Base-by-base conservation (phyloP, 2,113 vertebrate species). In the Polypterus senegalus region DNA sequence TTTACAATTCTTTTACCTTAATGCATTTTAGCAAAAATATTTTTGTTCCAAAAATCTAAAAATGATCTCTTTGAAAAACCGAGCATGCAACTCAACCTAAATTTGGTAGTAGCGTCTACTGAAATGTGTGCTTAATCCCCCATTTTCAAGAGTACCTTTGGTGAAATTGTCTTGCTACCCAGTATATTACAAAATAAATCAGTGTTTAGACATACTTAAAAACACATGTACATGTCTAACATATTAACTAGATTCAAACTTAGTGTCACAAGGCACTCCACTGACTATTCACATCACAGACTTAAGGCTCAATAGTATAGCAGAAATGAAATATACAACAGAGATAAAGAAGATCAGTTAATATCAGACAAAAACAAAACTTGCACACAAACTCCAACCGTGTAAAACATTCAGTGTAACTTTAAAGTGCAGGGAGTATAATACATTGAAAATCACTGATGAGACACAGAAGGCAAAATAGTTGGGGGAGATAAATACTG, bases 351-450 rank as follows among this genome's bases (percentile, higher is more conserved):
- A 5, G 4, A 8, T 27, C 46, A 7, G 5, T 11, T 44, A 5
- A 57, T 44, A 57, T 7, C 46, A 6, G 10, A 7, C 46, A 44
- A 45, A 45, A 44, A 6, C 8, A 7, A 51, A 9, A 51, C 43
- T 27, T 6, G 6, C 27, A 11, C 56, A 44, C 9, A 27, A 27
- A 4, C 27, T 57, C 27, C 46, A 5, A 51, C 6, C 6, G 6
- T 44, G 5, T 57, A 44, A 45, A 27, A 7, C 4, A 5, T 45
- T 45, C 27, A 57, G 56, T 57, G n/a, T 57, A 11, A 44, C 9
- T 57, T 57, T 57, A 57, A 57, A 57, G 56, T 57, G 56, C 56
- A 57, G 56, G 56, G 9, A 44, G 11, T 43, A 57, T 27, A 5
- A 5, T 7, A 57, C 5, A 9, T 11, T 57, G 43, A 11, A 11